Percentiles rank a stretch among this genome's conserved stretches.
Evolutionary conservation across 2,888 invertebrate genomes (phyloP).

Genomic region (Diarsia brunnea): DNA sequence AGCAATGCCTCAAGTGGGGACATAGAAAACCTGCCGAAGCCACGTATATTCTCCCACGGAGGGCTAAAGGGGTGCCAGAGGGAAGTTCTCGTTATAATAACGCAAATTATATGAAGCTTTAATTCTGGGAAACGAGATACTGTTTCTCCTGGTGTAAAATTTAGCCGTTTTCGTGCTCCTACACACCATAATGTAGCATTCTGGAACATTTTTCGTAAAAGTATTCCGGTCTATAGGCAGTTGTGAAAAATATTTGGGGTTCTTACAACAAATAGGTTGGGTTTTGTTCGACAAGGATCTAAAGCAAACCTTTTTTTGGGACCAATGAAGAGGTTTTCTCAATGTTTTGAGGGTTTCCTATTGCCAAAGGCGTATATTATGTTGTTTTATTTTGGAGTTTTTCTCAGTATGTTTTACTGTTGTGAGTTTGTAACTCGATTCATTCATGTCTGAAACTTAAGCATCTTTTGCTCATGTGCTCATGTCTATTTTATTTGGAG

Average conservation of each 20-base stretch:
- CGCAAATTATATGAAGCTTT: conserved; percentile 68
- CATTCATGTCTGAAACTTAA: conserved; percentile 1
- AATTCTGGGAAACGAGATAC: conserved; percentile 63
- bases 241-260: conserved; percentile 41
- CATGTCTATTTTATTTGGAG: conserved; percentile 10
- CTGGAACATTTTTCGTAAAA: conserved; percentile 9
- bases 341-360: conserved; percentile 49
- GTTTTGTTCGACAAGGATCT: conserved; percentile 60
- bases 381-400: conserved; percentile 29
- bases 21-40: conserved; percentile 12
- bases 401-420: not conserved
- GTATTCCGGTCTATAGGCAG: conserved; percentile 15
- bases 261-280: conserved; percentile 44
- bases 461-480: not conserved
- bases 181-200: conserved; percentile 41
- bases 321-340: conserved; percentile 43
- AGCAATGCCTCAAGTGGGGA: conserved; percentile 27
- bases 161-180: conserved; percentile 18
- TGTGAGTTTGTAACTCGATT: not conserved
- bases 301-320: conserved; percentile 57
- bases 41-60: conserved; percentile 23
- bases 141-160: conserved; percentile 42
- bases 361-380: conserved; percentile 43
- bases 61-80: conserved; percentile 34
- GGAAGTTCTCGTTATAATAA: conserved; percentile 67